A percentile compares a stretch with the other conserved stretches of the same genome.
These are phyloP conservation scores for Apteryx mantelli DNA, from an alignment of 2,113 vertebrate species.

Conservation along the genomic window DNA sequence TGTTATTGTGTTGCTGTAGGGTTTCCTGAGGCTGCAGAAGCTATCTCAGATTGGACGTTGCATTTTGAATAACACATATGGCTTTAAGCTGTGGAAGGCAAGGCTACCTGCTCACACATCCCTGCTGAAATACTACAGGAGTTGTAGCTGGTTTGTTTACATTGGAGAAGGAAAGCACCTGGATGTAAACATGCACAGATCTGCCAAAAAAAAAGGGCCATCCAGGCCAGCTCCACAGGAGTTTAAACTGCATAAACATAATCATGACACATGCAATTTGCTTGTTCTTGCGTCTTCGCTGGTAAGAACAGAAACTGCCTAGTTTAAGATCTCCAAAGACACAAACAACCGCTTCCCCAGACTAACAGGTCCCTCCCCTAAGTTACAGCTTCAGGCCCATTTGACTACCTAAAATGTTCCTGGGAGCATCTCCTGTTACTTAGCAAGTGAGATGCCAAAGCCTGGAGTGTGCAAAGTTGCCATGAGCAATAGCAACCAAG, in stretches of 20 bases:
- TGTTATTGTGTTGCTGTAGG: not conserved
- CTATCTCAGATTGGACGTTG: not conserved
- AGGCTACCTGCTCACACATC: not conserved
- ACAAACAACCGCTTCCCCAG: not conserved
- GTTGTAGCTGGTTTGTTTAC: not conserved
- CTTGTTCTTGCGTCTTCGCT: not conserved
- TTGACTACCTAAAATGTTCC: not conserved
- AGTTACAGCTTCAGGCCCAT: not conserved
- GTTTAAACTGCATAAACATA: not conserved
- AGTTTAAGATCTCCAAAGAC: not conserved
- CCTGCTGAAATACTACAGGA: not conserved
- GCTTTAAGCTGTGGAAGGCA: not conserved
- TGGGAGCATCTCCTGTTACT: not conserved
- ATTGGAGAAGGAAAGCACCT: not conserved
- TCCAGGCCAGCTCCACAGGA: not conserved
- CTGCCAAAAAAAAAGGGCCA: not conserved
- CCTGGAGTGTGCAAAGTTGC: not conserved
- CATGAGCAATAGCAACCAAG: not conserved
- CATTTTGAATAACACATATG: not conserved
- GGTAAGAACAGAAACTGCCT: not conserved
- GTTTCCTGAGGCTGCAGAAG: not conserved
- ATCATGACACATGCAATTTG: accelerated
- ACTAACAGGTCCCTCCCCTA: not conserved
- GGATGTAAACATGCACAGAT: not conserved
- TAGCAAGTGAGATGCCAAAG: not conserved